A percentile compares a stretch with the other conserved stretches of the same genome.
phyloP scores from a whole-genome alignment of 2,888 invertebrate genomes.

The Eupeodes latifasciatus region DNA sequence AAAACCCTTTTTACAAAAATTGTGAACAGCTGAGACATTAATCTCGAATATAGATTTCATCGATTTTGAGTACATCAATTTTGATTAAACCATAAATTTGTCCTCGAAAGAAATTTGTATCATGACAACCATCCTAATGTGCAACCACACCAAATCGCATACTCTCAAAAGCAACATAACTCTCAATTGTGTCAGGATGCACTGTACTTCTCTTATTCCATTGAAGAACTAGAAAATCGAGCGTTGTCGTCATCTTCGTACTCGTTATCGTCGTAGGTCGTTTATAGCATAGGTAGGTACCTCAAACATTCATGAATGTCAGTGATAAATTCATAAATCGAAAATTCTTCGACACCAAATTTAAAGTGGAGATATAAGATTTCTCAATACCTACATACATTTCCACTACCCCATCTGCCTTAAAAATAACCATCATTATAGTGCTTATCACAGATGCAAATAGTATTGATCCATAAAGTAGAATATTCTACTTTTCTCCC shows the following conservation, averaged over 20 bases:
- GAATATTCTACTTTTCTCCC: background rate
- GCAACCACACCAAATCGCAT: background rate
- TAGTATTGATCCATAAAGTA: background rate
- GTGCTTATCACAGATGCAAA: no score
- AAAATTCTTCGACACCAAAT: background rate
- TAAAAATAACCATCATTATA: no score
- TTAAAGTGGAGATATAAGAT: background rate
- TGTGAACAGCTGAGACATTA: background rate
- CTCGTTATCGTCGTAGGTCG: no score
- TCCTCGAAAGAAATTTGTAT: no score
- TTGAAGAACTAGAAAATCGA: background rate
- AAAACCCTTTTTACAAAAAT: no score
- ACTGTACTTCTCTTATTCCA: no score
- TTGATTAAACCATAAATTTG: no score
- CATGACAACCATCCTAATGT: background rate
- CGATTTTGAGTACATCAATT: no score
- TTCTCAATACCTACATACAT: background rate
- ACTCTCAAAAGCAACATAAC: background rate
- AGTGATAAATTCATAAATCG: slow-evolving; percentile 11
- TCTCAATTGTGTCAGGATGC: background rate
- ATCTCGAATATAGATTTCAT: no score
- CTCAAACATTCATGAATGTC: background rate
- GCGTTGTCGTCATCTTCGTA: background rate
- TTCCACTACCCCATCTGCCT: background rate
- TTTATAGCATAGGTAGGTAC: background rate